A percentile compares a stretch with the other conserved stretches of the same genome.
Evolutionary conservation across 1,140 invertebrate genomes (phyloP).

Genomic region (Drosophila ambigua): DNA sequence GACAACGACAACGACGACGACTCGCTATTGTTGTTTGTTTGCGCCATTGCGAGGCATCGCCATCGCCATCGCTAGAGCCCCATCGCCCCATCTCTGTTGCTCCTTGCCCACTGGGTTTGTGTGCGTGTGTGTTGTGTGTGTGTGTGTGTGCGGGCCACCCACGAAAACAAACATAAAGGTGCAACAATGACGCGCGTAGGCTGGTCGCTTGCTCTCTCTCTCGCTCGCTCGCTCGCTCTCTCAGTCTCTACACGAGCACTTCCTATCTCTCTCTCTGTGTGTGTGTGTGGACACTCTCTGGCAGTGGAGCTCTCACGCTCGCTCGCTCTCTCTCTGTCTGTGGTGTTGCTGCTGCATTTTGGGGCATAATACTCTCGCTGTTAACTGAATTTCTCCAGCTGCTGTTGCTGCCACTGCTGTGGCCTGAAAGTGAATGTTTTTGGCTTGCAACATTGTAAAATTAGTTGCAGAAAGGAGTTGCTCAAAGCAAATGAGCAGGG

Average conservation of each 20-base stretch:
- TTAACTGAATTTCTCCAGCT: slow-evolving; percentile 63
- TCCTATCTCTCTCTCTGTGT: slow-evolving; percentile 11
- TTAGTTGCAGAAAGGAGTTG: neutral
- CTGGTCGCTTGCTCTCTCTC: slow-evolving; percentile 28
- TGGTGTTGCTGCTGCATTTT: too few species aligned
- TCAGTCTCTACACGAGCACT: slow-evolving; percentile 4
- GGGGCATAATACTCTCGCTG: slow-evolving; percentile 18
- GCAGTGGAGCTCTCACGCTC: slow-evolving; percentile 32
- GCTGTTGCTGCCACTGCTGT: slow-evolving; percentile 25
- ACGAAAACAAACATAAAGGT: slow-evolving; percentile 82
- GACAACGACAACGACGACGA: slow-evolving; percentile 27
- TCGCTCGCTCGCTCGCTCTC: slow-evolving; percentile 2
- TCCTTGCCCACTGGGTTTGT: slow-evolving; percentile 11
- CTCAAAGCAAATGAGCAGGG: neutral
- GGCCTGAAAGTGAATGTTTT: slow-evolving; percentile 27
- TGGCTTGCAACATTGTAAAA: slow-evolving; percentile 65
- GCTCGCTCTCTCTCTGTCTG: slow-evolving; percentile 16
- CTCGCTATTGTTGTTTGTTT: slow-evolving; percentile 79
- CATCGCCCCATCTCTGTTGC: slow-evolving; percentile 22
- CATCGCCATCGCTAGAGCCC: neutral
- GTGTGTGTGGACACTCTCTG: slow-evolving; percentile 8
- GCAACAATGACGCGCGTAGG: slow-evolving; percentile 79
- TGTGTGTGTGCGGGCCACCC: slow-evolving; percentile 55
- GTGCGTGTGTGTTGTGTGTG: slow-evolving; percentile 2
- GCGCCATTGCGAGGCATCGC: slow-evolving; percentile 57